These are phyloP conservation scores for Lampropteryx suffumata DNA, from an alignment of 2,888 invertebrate genomes.

Conservation along the genomic window DNA sequence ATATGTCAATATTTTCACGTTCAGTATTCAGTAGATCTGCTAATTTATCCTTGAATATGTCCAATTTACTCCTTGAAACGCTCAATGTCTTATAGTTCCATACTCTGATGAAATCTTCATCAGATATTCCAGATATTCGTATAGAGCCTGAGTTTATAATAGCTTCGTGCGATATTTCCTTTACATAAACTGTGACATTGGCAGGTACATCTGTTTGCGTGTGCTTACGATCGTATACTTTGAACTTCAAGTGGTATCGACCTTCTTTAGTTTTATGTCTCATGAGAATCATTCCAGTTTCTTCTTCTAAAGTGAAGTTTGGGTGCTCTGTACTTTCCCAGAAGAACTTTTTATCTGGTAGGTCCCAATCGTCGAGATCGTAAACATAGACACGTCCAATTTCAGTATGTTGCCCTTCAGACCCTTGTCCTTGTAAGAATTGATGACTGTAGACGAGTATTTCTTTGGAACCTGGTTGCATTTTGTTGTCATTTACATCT, in stretches of 20 bases:
- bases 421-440: conserved; percentile 93
- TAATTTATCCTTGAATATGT: conserved; percentile 94
- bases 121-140: conserved; percentile 95
- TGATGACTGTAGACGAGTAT: conserved; percentile 98
- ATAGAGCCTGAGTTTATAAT: conserved; percentile 98
- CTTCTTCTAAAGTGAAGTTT: conserved; percentile 93
- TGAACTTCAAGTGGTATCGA: conserved; percentile 90
- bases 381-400: conserved; percentile 98
- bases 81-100: conserved; percentile 96
- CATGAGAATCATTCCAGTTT: conserved; percentile 98
- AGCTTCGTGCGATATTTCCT: conserved; percentile 97
- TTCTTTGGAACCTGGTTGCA: conserved; percentile 98
- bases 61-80: conserved; percentile 93
- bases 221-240: conserved; percentile 96
- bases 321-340: conserved; percentile 95
- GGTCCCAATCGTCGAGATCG: conserved; percentile 99
- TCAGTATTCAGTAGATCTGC: conserved; percentile 93
- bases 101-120: conserved; percentile 97
- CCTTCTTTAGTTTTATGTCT: conserved; percentile 95
- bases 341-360: conserved; percentile 98
- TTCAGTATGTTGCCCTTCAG: conserved; percentile 86
- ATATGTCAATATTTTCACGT: conserved; percentile 96
- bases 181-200: conserved; percentile 97
- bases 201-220: conserved; percentile 97
- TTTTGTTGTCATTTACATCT: conserved; percentile 99